Evolutionary conservation across 2,797 vertebrate genomes (phyloP).

Genomic region (Chelmon rostratus): DNA sequence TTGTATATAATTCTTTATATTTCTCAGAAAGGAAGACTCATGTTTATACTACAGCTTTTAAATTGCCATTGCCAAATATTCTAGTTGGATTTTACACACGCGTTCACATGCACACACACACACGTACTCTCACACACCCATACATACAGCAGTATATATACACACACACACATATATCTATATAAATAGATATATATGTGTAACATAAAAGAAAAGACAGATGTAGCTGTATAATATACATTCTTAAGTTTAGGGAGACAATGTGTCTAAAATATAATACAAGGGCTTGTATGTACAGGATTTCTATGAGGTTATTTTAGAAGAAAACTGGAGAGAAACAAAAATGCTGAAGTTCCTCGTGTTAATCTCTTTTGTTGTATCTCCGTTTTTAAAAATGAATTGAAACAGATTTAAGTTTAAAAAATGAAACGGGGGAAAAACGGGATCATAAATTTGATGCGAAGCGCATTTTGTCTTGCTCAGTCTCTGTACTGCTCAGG

Average conservation of each 20-base stretch:
- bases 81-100: conserved; percentile 81
- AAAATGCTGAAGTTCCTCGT: conserved; percentile 84
- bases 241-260: conserved; percentile 92
- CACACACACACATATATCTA: conserved; percentile 70
- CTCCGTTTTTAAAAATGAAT: conserved; percentile 86
- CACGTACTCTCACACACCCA: conserved; percentile 65
- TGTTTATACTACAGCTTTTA: conserved; percentile 88
- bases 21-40: conserved; percentile 90
- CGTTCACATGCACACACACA: conserved; percentile 60
- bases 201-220: conserved; percentile 70
- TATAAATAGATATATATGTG: conserved; percentile 67
- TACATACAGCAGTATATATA: conserved; percentile 72
- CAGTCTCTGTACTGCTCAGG: conserved; percentile 95
- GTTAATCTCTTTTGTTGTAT: conserved; percentile 84
- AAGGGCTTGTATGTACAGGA: conserved; percentile 91
- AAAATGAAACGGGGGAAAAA: conserved; percentile 72
- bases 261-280: conserved; percentile 96
- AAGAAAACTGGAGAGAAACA: conserved; percentile 83
- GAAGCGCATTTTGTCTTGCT: conserved; percentile 97
- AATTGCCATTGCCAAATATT: conserved; percentile 88
- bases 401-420: conserved; percentile 79
- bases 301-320: conserved; percentile 91
- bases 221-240: conserved; percentile 90
- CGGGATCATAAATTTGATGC: conserved; percentile 98
- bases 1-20: conserved; percentile 82